Base-by-base conservation (phyloP, 2,113 vertebrate species). In the Bombycilla garrulus region DNA sequence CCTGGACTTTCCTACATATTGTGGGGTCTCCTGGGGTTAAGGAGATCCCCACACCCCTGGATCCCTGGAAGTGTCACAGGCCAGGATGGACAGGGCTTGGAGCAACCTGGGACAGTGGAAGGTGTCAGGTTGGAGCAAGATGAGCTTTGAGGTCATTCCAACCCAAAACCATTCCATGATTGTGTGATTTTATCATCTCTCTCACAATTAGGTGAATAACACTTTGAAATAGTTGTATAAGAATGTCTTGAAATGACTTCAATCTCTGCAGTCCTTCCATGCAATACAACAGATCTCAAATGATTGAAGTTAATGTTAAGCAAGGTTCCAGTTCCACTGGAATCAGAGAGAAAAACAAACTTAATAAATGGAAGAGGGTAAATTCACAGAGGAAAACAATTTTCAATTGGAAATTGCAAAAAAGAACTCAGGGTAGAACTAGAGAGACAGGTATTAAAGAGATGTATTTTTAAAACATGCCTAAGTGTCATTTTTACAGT, bases 81-180 rank as follows among this genome's bases (percentile, higher is more conserved):
- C 12, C 33, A 58, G 51, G 36, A 0, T 73, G 67, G 50, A 42
- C 0, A 0, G 15, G 20, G 74, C 1, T 71, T 71, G 74, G 66
- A 64, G 1, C 17, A 44, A 0, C 15, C 33, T 66, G 60, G 21
- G 21, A 4, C 1, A 3, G 9, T 31, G 33, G 36, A 6, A 48
- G 9, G n/a, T 21, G 40, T 40, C 45, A 40, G 7, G 42, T 31
- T 45, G 60, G 44, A 60, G n/a, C 2, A 9, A 1, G 24, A 47
- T 60, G n/a, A 81, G 7, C 6, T 74, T 53, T 58, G 2, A 51
- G 12, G 9, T n/a, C 20, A 28, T 60, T 81, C 16, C 4, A 2
- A 12, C 16, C 3, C 38, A 15, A 74, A 74, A n/a, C 19, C 9
- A 26, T 53, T 5, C 38, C 14, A 8, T 5, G 13, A 15, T 29